Conservation (phyloP, 64 coral and sea anemone species). For the Exaiptasia diaphana region DNA sequence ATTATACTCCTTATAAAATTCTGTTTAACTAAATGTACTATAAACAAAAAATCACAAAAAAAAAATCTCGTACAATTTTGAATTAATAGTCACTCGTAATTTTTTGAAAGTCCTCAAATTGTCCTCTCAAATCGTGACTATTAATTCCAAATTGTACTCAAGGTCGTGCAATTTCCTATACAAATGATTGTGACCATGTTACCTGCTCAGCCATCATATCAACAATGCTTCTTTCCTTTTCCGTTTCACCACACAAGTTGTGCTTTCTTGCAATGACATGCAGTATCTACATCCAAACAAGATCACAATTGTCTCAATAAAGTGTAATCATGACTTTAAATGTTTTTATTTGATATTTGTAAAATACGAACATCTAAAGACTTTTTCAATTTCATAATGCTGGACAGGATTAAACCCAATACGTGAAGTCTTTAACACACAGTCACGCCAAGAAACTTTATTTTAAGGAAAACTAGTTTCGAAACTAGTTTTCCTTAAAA, state of each 20-base stretch:
- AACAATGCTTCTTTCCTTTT: slow-evolving; percentile 67
- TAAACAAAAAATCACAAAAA: not conserved
- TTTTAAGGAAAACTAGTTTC: too few species aligned
- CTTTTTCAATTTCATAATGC: not conserved
- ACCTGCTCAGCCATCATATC: slow-evolving; percentile 71
- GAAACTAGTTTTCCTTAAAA: too few species aligned
- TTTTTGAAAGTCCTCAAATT: not conserved
- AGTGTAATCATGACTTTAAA: too few species aligned
- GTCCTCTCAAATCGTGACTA: not conserved
- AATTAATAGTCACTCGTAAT: not conserved
- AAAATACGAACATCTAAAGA: not conserved
- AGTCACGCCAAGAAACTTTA: not conserved
- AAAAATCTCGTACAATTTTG: not conserved
- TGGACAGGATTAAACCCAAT: not conserved
- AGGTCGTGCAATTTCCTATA: not conserved
- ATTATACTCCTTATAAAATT: not conserved
- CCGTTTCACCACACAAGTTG: slow-evolving; percentile 70
- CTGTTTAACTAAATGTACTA: not conserved
- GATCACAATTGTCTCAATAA: not conserved
- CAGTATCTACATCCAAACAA: slow-evolving; percentile 55
- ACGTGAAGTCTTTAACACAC: not conserved
- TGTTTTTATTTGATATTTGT: not conserved
- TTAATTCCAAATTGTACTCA: not conserved
- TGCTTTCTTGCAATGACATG: slow-evolving; percentile 70
- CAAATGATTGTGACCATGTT: not conserved